Percentiles rank a stretch among this genome's conserved stretches.
Evolutionary conservation across 2,113 vertebrate genomes (phyloP).

Genomic region (Cheirogaleus medius): DNA sequence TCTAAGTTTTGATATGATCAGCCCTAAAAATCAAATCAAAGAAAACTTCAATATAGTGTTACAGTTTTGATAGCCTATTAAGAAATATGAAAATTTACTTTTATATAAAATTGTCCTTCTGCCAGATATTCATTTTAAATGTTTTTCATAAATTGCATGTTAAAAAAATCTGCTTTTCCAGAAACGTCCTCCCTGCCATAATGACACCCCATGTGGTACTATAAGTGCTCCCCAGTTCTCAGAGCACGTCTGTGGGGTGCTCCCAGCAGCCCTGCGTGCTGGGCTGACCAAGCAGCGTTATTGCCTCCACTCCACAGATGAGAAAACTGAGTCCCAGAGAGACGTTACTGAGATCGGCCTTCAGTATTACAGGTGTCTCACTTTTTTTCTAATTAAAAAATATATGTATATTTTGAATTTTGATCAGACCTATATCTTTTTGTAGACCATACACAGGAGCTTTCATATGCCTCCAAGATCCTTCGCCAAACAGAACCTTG

Average conservation of each 20-base stretch:
- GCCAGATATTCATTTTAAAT: neutral
- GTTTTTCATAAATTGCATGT: neutral
- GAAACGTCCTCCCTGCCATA: neutral
- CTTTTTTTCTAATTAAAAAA: neutral
- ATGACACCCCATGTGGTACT: rapidly evolving
- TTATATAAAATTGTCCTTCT: neutral
- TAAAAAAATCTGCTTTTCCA: neutral
- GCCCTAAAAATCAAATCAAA: neutral
- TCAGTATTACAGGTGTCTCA: neutral
- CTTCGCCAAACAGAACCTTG: neutral
- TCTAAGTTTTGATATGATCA: neutral
- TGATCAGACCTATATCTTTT: neutral
- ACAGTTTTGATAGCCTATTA: neutral
- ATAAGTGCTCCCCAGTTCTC: rapidly evolving
- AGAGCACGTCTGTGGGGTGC: neutral
- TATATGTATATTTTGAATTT: neutral
- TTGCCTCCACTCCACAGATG: neutral
- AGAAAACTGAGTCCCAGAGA: too few relatives aligned
- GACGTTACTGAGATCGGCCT: too few relatives aligned
- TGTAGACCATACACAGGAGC: neutral
- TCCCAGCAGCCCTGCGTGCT: rapidly evolving
- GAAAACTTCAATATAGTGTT: neutral
- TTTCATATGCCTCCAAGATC: neutral
- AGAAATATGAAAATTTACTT: neutral
- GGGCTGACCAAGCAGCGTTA: rapidly evolving